phyloP scores from a whole-genome alignment of 2,113 vertebrate genomes.

The Hyaena hyaena region DNA sequence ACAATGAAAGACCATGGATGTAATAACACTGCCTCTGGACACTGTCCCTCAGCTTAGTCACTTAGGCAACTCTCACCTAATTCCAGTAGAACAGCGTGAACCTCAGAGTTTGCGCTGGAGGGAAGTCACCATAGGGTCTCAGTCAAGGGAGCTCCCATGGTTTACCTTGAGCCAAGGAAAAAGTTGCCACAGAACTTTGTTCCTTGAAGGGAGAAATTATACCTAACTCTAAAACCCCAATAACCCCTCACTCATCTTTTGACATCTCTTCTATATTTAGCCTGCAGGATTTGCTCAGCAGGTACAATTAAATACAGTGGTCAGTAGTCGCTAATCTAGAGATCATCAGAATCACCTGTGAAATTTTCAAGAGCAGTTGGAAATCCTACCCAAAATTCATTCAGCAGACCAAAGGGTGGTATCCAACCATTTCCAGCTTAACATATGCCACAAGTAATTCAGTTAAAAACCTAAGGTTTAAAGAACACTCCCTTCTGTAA shows the following conservation, averaged over 20 bases:
- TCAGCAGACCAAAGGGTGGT: not conserved
- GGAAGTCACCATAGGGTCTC: not conserved
- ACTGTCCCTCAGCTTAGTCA: not conserved
- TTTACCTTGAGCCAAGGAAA: not conserved
- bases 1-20: not conserved
- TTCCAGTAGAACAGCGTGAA: not conserved
- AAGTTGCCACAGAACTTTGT: not conserved
- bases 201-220: not conserved
- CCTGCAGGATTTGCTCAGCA: not conserved
- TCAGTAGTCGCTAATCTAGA: not conserved
- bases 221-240: not conserved
- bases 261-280: not conserved
- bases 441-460: conserved; percentile 19
- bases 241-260: not conserved
- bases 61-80: not conserved
- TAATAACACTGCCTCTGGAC: not conserved
- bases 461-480: not conserved
- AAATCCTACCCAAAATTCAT: not conserved
- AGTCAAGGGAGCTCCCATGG: not conserved
- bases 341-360: not conserved
- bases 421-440: not conserved
- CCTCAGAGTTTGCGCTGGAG: not conserved
- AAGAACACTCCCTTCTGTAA: not conserved
- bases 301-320: not conserved
- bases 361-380: not conserved